Evolutionary conservation across 2,113 vertebrate species (phyloP).

Genomic region (Motacilla alba): DNA sequence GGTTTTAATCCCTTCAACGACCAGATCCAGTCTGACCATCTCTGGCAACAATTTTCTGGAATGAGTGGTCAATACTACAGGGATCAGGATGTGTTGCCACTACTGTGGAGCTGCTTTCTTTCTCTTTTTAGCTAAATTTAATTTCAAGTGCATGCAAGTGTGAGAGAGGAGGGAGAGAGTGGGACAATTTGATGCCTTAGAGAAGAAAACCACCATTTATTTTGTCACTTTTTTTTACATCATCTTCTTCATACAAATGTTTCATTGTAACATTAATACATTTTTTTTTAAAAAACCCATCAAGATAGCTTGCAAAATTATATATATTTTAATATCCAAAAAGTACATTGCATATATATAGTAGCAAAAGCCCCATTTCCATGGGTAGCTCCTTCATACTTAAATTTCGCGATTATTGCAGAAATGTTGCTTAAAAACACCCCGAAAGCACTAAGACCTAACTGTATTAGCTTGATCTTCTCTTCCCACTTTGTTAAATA

Average conservation of each 20-base stretch:
- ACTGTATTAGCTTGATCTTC: neutral
- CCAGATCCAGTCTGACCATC: neutral
- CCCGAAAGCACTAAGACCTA: constrained; percentile 56
- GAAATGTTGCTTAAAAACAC: constrained; percentile 71
- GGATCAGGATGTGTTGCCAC: neutral
- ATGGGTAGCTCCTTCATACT: constrained; percentile 65
- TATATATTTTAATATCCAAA: constrained; percentile 91
- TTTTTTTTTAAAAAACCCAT: constrained; percentile 66
- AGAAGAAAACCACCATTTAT: constrained; percentile 89
- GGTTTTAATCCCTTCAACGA: neutral
- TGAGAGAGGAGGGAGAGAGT: constrained; percentile 11
- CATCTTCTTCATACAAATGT: constrained; percentile 80
- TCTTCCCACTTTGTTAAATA: constrained; percentile 61
- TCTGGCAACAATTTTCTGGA: neutral
- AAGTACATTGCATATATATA: constrained; percentile 94
- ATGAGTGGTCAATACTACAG: neutral
- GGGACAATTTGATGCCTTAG: constrained; percentile 14
- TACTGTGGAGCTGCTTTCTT: neutral
- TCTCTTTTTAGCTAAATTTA: neutral
- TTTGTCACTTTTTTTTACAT: constrained; percentile 89
- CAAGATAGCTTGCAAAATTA: constrained; percentile 92
- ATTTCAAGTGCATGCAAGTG: neutral
- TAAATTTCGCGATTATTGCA: constrained; percentile 59
- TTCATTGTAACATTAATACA: constrained; percentile 82
- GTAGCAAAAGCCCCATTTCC: constrained; percentile 81